Base-by-base conservation (phyloP, 1,140 invertebrate species). In the Drosophila bipectinata region DNA sequence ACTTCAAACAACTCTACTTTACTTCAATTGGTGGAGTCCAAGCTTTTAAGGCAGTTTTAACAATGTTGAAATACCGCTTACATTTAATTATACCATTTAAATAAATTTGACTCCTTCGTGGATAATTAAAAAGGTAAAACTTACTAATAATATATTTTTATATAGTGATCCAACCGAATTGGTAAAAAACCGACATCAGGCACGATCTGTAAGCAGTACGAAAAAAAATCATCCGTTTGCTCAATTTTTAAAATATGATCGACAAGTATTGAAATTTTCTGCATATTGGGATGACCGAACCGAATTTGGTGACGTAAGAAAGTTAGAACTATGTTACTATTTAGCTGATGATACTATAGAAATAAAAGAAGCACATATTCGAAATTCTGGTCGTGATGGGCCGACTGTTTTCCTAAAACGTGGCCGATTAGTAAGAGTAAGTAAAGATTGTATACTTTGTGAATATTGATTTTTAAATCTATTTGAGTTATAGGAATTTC, bases 271-370 rank as follows among this genome's bases (percentile, higher is more conserved):
- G 21, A 94, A 96, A 75, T 98, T 99, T 92, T 95, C 94, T 69
- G 97, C 95, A 18, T 97, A 97, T 74, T 98, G 98, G 97, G 97
- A 98, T 90, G 97, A 98, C 89, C 93, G 95, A 14, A 94, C 93
- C 26, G 93, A 95, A 78, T 94, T 95, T 90, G 95, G 97, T 21
- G 93, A 94, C 34, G 84, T 97, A 10, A 95, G 97, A n/a, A n/a
- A n/a, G n/a, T n/a, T n/a, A n/a, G n/a, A 96, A 80, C 91, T 98
- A 3, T 93, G 94, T 89, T 98, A 97, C 91, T 98, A 96, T 91
- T 92, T 98, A 7, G 94, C 95, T 0, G 97, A 99, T 90, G 96
- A 98, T 85, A 98, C 97, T 0, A 95, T 98, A 14, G 97, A 98
- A 91, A 94, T 99, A 2, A 95, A 96, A 74, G 97, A 96, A 92